Percentiles rank a stretch among this genome's conserved stretches.
phyloP scores from a whole-genome alignment of 2,888 invertebrate species.

The Drosophila paracracens region DNA sequence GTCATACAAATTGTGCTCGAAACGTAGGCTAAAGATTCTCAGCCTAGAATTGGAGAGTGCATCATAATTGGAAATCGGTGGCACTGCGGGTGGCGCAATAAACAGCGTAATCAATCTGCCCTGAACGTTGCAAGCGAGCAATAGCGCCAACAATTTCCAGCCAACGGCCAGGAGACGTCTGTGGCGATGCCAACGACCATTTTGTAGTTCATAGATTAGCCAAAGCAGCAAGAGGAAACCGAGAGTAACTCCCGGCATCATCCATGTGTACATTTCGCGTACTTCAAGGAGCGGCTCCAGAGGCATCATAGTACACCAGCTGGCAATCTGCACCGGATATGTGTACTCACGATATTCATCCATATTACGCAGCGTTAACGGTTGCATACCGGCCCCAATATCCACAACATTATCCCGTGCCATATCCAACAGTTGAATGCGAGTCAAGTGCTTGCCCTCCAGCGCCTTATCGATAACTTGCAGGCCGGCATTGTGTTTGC shows the following conservation, averaged over 20 bases:
- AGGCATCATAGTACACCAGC: constrained; percentile 71
- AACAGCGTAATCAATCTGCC: constrained; percentile 48
- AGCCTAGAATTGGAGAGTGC: constrained; percentile 33
- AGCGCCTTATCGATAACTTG: constrained; percentile 21
- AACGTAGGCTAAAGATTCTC: constrained; percentile 42
- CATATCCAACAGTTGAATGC: constrained; percentile 47
- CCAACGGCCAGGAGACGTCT: constrained; percentile 34
- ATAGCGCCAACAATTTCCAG: constrained; percentile 45
- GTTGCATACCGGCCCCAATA: constrained; percentile 52
- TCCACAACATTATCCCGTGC: constrained; percentile 47
- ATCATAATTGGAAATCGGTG: constrained; percentile 34
- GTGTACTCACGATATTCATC: constrained; percentile 39
- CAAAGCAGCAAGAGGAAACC: constrained; percentile 27
- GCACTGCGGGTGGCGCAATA: constrained; percentile 34
- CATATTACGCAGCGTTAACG: constrained; percentile 25
- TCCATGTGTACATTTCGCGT: constrained; percentile 18
- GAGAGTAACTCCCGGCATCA: constrained; percentile 15
- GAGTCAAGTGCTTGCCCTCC: constrained; percentile 17
- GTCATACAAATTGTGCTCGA: constrained; percentile 51
- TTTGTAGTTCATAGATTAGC: constrained; percentile 13
- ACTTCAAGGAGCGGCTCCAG: constrained; percentile 30
- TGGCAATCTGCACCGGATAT: constrained; percentile 53
- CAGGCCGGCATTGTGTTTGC: constrained; percentile 55
- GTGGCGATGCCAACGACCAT: constrained; percentile 35
- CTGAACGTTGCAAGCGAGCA: constrained; percentile 43